Evolutionary conservation across 2,113 vertebrate species (phyloP), one percentile per base, ranked within the genome.

Genomic region (Scytalopus superciliaris): DNA sequence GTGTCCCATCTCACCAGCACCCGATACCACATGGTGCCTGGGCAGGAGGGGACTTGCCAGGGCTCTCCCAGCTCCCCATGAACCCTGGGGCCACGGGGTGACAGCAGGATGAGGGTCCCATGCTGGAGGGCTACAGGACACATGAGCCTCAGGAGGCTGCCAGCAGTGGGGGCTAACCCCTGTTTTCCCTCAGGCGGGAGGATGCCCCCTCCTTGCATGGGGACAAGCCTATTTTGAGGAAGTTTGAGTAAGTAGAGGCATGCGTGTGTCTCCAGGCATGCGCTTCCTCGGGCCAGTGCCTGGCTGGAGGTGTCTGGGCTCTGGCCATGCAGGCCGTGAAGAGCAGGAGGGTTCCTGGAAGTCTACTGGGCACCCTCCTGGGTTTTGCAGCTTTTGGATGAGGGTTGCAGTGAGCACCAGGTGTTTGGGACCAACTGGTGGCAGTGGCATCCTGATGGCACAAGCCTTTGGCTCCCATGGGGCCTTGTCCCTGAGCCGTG

Each of bases 201-300:
- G 97, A 98, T 93, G 81, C 97, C 88, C 97, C 96, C 97, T 95
- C 96, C 85, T 97, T 98, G 88, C 98, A 90, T 94, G 98, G 94
- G 97, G 97, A 98, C 98, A 99, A 98, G 86, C 98, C 99, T 33
- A 97, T 99, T 97, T 98, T 99, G 96, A 99, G 96, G 97, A 99
- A 84, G 96, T 99, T 99, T 97, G 95, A 98, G 99, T 99, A 99
- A 99, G 99, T 99, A 99, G 95, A 89, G 97, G 96, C 84, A 94
- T 90, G 93, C 10, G 83, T 87, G 93, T 95, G 94, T 93, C 90
- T 84, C 89, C 72, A 92, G 95, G 84, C 57, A 11, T 91, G 89
- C 9, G 7, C 90, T 93, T 94, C 74, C 84, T 93, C 10, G 1
- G 70, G 64, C 59, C 1, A 0, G 70, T 3, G 14, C 74, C 66